Evolutionary conservation across 2,113 vertebrate species (phyloP).

Genomic region (Echinops telfairi): DNA sequence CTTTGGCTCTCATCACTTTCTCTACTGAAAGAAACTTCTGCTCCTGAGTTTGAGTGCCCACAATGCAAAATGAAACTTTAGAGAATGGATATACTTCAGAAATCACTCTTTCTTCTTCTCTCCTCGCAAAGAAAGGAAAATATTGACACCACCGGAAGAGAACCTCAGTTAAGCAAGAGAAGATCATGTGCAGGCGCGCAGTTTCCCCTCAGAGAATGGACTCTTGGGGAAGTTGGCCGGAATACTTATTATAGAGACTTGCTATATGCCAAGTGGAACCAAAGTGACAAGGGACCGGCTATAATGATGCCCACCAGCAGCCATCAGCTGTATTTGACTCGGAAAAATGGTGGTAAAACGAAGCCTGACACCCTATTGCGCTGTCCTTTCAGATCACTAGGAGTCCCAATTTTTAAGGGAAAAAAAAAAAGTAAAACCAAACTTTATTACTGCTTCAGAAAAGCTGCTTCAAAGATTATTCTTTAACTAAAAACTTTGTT

Average conservation of each 20-base stretch:
- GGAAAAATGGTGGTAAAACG: slow-evolving; percentile 17
- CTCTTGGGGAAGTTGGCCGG: neutral
- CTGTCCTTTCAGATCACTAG: too few species aligned
- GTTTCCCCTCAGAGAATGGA: slow-evolving; percentile 5
- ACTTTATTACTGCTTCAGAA: too few species aligned
- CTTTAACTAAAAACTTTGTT: too few species aligned
- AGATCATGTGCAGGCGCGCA: neutral
- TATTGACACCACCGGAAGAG: slow-evolving; percentile 56
- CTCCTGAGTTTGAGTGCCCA: neutral
- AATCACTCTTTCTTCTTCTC: slow-evolving; percentile 50
- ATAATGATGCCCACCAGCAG: neutral
- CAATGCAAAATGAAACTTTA: slow-evolving; percentile 23
- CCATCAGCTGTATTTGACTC: slow-evolving; percentile 50
- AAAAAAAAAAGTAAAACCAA: too few species aligned
- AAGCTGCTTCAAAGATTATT: too few species aligned
- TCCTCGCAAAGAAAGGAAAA: slow-evolving; percentile 52
- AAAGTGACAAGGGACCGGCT: slow-evolving; percentile 35
- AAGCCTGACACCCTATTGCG: too few species aligned
- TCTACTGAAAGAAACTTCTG: slow-evolving; percentile 13
- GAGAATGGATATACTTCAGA: slow-evolving; percentile 42
- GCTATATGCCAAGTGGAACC: neutral
- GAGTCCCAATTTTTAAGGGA: too few species aligned
- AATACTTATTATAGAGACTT: neutral
- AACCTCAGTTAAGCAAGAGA: neutral
- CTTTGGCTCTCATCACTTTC: neutral